Evolutionary conservation across 53 echinoderm and acorn worm genomes (phyloP).

Genomic region (Hippasteria phrygiana): DNA sequence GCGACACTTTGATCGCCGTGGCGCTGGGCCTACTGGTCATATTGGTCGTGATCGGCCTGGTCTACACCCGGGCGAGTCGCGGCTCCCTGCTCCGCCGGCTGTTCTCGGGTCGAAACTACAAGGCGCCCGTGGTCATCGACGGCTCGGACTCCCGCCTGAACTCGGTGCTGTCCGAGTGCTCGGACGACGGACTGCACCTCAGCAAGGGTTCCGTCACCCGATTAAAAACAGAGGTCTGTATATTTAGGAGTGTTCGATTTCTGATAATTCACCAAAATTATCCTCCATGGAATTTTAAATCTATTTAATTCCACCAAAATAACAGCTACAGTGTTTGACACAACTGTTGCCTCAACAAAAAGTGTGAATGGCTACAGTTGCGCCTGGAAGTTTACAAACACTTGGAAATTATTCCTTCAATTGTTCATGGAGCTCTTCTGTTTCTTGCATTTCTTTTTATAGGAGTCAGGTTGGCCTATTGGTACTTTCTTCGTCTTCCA

Average conservation of each 20-base stretch:
- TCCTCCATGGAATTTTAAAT: too few relatives aligned
- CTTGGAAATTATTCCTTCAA: too few relatives aligned
- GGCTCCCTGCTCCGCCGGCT: conserved; percentile 2
- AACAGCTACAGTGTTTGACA: too few relatives aligned
- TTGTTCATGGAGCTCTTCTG: too few relatives aligned
- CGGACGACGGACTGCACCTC: conserved; percentile 41
- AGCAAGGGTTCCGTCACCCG: conserved; percentile 29
- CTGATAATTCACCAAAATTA: background rate
- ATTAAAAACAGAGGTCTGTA: conserved; percentile 40
- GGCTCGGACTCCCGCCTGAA: conserved; percentile 48
- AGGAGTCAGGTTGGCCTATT: too few relatives aligned
- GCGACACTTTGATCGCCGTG: background rate
- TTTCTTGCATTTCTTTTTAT: too few relatives aligned
- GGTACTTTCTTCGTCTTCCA: too few relatives aligned
- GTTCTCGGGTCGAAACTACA: conserved; percentile 9
- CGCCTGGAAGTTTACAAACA: too few relatives aligned
- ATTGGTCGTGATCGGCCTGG: background rate
- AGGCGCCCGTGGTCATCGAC: conserved; percentile 30
- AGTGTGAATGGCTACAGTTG: too few relatives aligned
- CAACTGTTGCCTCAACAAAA: too few relatives aligned
- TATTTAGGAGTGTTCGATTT: background rate
- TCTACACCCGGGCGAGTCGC: background rate
- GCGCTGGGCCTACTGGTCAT: background rate
- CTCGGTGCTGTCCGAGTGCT: conserved; percentile 56
- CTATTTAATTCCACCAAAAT: too few relatives aligned